Conservation (phyloP, 2,113 vertebrate species). For the Perognathus longimembris region DNA sequence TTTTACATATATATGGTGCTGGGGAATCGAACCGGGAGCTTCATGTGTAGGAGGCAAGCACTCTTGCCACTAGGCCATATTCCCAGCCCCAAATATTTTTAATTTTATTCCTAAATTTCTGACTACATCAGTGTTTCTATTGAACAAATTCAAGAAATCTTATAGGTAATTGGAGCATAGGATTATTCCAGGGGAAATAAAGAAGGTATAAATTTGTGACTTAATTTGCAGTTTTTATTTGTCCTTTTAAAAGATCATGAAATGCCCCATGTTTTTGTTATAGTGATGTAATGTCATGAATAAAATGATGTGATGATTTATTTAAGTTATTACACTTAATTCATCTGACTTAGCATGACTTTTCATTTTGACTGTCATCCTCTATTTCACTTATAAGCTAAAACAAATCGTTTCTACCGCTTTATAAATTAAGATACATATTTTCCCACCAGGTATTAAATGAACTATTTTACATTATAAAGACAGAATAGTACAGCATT, state of each 20-base stretch:
- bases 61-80: too few relatives aligned
- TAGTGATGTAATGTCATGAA: background rate
- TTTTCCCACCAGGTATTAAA: background rate
- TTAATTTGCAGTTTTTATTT: background rate
- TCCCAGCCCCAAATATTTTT: too few relatives aligned
- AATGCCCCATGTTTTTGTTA: background rate
- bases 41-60: too few relatives aligned
- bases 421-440: background rate
- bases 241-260: background rate
- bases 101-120: background rate
- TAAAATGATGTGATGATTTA: background rate
- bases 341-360: background rate
- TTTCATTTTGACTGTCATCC: background rate
- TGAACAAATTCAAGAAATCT: background rate
- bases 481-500: background rate
- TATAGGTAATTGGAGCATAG: background rate
- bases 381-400: constrained; percentile 3
- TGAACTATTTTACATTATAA: background rate
- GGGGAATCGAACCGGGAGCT: too few relatives aligned
- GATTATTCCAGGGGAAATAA: background rate
- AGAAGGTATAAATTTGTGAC: background rate
- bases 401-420: background rate
- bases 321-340: background rate
- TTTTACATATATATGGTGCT: too few relatives aligned
- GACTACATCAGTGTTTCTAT: background rate